Percentiles rank a stretch among this genome's conserved stretches.
Conservation (phyloP, 2,888 invertebrate genomes). For the Cephalotes varians region DNA sequence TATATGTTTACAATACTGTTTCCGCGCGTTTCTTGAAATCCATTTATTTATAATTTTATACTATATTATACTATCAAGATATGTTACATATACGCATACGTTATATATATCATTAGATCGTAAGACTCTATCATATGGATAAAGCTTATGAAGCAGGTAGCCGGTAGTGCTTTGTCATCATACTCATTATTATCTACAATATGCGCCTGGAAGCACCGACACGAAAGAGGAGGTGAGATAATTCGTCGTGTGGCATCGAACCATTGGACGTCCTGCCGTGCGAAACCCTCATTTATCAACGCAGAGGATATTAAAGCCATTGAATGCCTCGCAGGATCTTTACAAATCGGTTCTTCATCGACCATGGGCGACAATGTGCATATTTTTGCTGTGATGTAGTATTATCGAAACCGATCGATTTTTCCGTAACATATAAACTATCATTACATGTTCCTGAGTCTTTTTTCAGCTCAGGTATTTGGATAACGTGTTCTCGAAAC, state of each 20-base stretch:
- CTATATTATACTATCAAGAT: neutral
- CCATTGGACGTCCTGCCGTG: slow-evolving; percentile 76
- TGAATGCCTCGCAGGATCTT: slow-evolving; percentile 75
- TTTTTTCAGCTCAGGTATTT: neutral
- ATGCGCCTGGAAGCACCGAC: slow-evolving; percentile 59
- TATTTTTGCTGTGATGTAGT: slow-evolving; percentile 49
- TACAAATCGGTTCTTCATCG: slow-evolving; percentile 75
- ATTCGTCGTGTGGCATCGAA: slow-evolving; percentile 73
- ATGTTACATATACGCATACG: slow-evolving; percentile 1
- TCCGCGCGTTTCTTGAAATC: neutral
- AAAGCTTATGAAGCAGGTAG: slow-evolving; percentile 21
- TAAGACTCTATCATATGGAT: slow-evolving; percentile 40
- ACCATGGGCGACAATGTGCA: slow-evolving; percentile 58
- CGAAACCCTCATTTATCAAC: slow-evolving; percentile 79
- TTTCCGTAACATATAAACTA: slow-evolving; percentile 7
- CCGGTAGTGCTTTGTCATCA: slow-evolving; percentile 67
- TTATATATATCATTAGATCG: slow-evolving; percentile 47
- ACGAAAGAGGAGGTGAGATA: slow-evolving; percentile 70
- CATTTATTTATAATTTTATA: neutral
- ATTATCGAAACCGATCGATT: slow-evolving; percentile 64
- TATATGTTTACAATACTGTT: neutral
- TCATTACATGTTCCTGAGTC: slow-evolving; percentile 5
- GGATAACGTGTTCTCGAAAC: neutral
- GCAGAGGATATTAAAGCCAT: slow-evolving; percentile 80
- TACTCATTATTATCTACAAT: slow-evolving; percentile 72